Percentiles rank a stretch among this genome's conserved stretches.
Evolutionary conservation across 1,140 invertebrate genomes (phyloP).

Genomic region (Ceratoteleas bidentatus): DNA sequence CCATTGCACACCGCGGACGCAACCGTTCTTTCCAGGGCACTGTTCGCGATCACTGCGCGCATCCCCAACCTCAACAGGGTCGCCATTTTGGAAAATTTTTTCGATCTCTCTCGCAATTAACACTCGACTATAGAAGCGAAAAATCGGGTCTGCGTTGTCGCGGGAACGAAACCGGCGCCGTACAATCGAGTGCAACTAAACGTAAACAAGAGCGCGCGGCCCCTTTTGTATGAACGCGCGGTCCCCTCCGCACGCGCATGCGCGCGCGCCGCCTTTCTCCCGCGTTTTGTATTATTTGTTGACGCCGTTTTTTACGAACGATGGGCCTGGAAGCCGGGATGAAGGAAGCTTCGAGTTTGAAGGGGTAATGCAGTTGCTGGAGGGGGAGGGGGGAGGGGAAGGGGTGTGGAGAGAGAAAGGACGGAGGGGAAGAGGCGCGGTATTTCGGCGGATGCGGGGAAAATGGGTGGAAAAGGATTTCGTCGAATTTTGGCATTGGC

Average conservation of each 20-base stretch:
- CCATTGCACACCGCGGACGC: constrained; percentile 17
- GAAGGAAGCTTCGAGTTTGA: too few species aligned
- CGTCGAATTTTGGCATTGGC: too few species aligned
- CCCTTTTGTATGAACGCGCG: constrained; percentile 37
- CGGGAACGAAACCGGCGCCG: background rate
- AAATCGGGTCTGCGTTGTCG: background rate
- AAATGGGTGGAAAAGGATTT: too few species aligned
- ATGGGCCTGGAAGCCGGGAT: too few species aligned
- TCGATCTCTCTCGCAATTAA: too few species aligned
- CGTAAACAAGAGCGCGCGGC: constrained; percentile 26
- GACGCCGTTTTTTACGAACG: background rate
- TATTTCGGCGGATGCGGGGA: too few species aligned
- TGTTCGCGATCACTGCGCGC: constrained; percentile 26
- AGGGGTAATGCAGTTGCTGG: too few species aligned
- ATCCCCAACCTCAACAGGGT: constrained; percentile 19
- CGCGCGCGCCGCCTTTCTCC: constrained; percentile 9
- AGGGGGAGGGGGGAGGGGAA: too few species aligned
- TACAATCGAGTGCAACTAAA: constrained; percentile 24
- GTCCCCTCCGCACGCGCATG: constrained; percentile 16
- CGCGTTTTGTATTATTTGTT: constrained; percentile 33
- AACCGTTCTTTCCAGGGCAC: constrained; percentile 23
- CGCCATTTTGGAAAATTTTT: constrained; percentile 33
- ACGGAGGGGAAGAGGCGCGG: too few species aligned
- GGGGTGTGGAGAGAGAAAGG: too few species aligned
- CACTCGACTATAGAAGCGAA: background rate